These are phyloP conservation scores for Eulemur mongoz DNA, from an alignment of 2,797 vertebrate species.

Conservation along the genomic window DNA sequence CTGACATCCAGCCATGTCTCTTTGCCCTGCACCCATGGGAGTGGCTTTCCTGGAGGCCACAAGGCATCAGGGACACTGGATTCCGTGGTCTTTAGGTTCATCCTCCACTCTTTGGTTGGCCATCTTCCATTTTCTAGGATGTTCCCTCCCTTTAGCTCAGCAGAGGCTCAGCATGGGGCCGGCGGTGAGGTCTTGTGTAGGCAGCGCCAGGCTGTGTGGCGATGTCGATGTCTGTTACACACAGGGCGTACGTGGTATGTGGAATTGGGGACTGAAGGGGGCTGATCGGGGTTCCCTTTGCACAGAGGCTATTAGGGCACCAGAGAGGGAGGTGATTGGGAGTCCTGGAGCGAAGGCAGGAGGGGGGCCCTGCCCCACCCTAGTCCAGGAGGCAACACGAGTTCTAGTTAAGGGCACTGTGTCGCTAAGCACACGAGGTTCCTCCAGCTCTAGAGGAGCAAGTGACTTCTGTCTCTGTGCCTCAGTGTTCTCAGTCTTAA, in stretches of 20 bases:
- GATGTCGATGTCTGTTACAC: background rate
- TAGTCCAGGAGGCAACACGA: background rate
- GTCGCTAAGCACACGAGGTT: background rate
- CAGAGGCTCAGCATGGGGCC: background rate
- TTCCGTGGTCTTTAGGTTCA: background rate
- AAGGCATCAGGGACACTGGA: background rate
- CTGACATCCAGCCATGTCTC: background rate
- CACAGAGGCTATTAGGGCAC: background rate
- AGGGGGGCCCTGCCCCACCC: background rate
- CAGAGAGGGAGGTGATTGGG: background rate
- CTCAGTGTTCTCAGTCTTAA: constrained; percentile 5
- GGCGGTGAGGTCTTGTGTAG: background rate
- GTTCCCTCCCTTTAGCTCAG: background rate
- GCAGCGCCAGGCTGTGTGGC: background rate
- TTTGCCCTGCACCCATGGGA: background rate
- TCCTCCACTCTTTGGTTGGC: background rate
- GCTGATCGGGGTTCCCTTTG: background rate
- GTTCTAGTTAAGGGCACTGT: background rate
- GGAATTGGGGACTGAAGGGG: background rate
- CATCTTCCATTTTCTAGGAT: background rate
- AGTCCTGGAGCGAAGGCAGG: background rate
- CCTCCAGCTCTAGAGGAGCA: background rate
- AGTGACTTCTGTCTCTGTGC: background rate
- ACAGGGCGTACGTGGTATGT: background rate
- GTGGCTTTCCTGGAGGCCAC: background rate